Percentiles rank a stretch among this genome's conserved stretches.
Evolutionary conservation across 1,140 invertebrate species (phyloP).

Genomic region (Pinna nobilis): DNA sequence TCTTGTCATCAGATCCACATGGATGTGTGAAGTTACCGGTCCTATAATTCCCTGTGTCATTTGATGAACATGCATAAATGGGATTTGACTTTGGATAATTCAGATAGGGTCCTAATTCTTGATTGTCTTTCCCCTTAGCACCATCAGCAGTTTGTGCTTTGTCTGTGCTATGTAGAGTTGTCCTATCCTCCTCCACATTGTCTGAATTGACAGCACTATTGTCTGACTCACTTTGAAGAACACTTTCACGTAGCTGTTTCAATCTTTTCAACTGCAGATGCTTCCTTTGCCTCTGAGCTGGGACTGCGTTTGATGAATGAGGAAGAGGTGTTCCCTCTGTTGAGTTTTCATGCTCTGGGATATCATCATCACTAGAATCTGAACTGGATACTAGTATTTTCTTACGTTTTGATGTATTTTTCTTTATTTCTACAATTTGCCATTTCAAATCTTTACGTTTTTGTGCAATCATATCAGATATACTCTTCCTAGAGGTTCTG

Average conservation of each 20-base stretch:
- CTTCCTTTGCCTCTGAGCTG: conserved; percentile 37
- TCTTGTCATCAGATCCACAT: no score
- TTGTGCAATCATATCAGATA: conserved; percentile 66
- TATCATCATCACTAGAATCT: conserved; percentile 46
- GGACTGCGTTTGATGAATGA: conserved; percentile 12
- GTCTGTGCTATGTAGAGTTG: not conserved
- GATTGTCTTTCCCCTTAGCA: conserved; percentile 27
- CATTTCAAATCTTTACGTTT: conserved; percentile 57
- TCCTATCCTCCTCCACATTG: not conserved
- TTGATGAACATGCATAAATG: not conserved
- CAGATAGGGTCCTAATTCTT: conserved; percentile 46
- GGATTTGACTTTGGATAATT: conserved; percentile 24
- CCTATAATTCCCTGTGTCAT: no score
- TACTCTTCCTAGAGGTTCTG: conserved; percentile 48
- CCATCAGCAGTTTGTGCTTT: conserved; percentile 17
- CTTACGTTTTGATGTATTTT: conserved; percentile 33
- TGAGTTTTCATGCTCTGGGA: conserved; percentile 2
- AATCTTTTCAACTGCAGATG: conserved; percentile 53
- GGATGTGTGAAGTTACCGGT: no score
- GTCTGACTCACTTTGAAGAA: conserved; percentile 56
- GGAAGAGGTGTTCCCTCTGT: no score
- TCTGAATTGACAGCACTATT: conserved; percentile 23
- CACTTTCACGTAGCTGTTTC: conserved; percentile 49
- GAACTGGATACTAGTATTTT: conserved; percentile 38
- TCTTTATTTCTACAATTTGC: conserved; percentile 5